These are phyloP conservation scores for Tricholaema leucomelas DNA, from an alignment of 2,113 vertebrate genomes.

Conservation along the genomic window DNA sequence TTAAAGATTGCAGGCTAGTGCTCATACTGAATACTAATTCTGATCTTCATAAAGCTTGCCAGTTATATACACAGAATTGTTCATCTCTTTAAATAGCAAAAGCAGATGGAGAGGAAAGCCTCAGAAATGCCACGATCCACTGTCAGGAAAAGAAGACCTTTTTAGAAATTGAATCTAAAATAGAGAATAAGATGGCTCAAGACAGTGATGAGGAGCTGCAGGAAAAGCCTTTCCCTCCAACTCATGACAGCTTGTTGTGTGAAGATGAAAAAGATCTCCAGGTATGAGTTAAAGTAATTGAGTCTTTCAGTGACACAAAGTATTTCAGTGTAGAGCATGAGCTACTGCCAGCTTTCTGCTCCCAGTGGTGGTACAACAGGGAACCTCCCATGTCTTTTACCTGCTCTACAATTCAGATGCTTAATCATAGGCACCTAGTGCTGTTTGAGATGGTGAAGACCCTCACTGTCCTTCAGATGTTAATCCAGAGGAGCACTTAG, in stretches of 20 bases:
- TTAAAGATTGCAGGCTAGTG: not conserved
- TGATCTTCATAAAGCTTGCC: not conserved
- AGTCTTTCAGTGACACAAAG: not conserved
- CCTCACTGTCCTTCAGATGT: not conserved
- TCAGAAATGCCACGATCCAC: not conserved
- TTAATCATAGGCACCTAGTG: not conserved
- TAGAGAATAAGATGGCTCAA: not conserved
- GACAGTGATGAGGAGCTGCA: not conserved
- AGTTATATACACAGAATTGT: not conserved
- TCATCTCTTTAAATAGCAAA: not conserved
- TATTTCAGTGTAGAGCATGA: not conserved
- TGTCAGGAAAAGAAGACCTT: not conserved
- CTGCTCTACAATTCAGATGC: not conserved
- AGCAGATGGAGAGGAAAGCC: not conserved
- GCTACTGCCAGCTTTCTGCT: not conserved
- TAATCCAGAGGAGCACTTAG: not conserved
- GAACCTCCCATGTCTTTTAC: not conserved
- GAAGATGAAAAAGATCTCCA: constrained; percentile 69
- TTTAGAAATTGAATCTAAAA: not conserved
- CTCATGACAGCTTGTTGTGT: constrained; percentile 25
- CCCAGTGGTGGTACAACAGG: not conserved
- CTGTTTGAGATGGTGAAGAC: not conserved
- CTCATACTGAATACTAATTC: not conserved
- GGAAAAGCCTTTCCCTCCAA: not conserved
- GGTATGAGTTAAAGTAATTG: constrained; percentile 55